Evolutionary conservation across 2,888 invertebrate genomes (phyloP).

Genomic region (Dryomyza anilis): DNA sequence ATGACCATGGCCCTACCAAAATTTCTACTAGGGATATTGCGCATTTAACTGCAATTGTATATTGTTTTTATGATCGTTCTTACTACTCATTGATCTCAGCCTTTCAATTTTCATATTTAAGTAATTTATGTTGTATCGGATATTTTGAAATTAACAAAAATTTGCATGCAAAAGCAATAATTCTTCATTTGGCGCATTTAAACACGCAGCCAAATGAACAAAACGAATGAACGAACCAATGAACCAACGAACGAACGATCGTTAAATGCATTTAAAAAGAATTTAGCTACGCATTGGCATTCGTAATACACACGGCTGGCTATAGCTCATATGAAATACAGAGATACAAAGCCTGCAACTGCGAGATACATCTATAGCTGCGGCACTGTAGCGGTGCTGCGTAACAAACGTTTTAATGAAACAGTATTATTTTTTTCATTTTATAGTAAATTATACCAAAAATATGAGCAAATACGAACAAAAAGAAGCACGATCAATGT

Average conservation of each 20-base stretch:
- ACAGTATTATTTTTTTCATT: too few species aligned
- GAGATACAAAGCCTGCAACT: too few species aligned
- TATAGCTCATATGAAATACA: too few species aligned
- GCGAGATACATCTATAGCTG: not conserved
- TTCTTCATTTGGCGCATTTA: slow-evolving; percentile 56
- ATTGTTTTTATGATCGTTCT: not conserved
- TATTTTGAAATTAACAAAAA: slow-evolving; percentile 44
- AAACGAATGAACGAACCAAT: too few species aligned
- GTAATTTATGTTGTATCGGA: slow-evolving; percentile 56
- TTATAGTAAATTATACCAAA: not conserved
- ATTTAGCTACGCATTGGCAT: slow-evolving; percentile 40
- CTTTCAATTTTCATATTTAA: slow-evolving; percentile 42
- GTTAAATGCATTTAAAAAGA: slow-evolving; percentile 39
- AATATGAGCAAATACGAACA: not conserved
- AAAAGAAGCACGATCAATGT: slow-evolving; percentile 2
- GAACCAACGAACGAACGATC: too few species aligned
- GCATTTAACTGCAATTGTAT: not conserved
- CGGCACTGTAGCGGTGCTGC: not conserved
- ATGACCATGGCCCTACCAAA: too few species aligned
- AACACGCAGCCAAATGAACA: slow-evolving; percentile 41
- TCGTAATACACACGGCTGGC: too few species aligned
- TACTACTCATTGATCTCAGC: not conserved
- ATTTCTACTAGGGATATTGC: too few species aligned
- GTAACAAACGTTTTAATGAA: slow-evolving; percentile 7
- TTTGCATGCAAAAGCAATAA: slow-evolving; percentile 58